Evolutionary conservation across 2,888 invertebrate species (phyloP).

Genomic region (Diaperis boleti): DNA sequence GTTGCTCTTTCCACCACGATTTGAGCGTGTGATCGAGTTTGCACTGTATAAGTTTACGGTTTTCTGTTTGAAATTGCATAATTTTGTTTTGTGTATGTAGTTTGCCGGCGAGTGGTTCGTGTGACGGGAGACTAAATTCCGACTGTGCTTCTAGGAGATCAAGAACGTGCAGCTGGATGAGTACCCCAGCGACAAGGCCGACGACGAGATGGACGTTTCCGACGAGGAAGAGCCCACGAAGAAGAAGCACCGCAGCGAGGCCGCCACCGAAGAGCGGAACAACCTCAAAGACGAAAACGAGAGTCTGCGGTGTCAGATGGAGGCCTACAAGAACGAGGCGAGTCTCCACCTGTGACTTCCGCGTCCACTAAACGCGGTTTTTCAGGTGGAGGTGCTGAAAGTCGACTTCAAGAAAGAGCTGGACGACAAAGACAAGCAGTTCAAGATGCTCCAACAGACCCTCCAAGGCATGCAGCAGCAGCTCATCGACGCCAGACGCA

Average conservation of each 20-base stretch:
- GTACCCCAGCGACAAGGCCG: conserved; percentile 73
- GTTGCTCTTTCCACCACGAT: conserved; percentile 12
- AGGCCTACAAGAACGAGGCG: conserved; percentile 92
- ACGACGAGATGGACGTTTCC: conserved; percentile 90
- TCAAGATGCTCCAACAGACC: conserved; percentile 78
- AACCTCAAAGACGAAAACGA: conserved; percentile 86
- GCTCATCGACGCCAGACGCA: conserved; percentile 70
- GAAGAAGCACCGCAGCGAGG: conserved; percentile 57
- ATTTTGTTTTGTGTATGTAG: conserved; percentile 38
- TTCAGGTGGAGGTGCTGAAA: conserved; percentile 83
- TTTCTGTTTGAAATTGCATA: conserved; percentile 27
- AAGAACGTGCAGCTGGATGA: conserved; percentile 76
- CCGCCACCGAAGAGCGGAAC: conserved; percentile 53
- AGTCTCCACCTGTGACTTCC: not conserved
- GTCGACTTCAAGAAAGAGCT: conserved; percentile 83
- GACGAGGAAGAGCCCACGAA: conserved; percentile 75
- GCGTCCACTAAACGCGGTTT: not conserved
- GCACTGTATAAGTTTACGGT: conserved; percentile 22
- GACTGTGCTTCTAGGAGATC: conserved; percentile 71
- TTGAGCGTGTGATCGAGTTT: conserved; percentile 1
- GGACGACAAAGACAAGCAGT: conserved; percentile 88
- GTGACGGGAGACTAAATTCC: not conserved
- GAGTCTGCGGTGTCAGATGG: conserved; percentile 88
- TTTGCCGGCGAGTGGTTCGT: conserved; percentile 3
- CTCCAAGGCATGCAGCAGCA: conserved; percentile 74